Evolutionary conservation across 2,113 vertebrate genomes (phyloP).

Genomic region (Scomber scombrus): DNA sequence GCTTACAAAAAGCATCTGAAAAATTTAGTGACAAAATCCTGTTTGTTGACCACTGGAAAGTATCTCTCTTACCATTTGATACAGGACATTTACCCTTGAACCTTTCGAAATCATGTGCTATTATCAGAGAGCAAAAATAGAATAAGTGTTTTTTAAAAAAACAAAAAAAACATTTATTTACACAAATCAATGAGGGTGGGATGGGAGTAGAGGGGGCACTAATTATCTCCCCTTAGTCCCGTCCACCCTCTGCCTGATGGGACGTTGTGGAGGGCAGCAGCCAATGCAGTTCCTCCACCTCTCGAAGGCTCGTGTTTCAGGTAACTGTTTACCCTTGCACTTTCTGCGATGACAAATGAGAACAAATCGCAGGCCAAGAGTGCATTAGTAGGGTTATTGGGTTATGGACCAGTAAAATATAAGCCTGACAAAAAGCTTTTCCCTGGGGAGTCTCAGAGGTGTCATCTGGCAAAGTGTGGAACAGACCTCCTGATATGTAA

Average conservation of each 20-base stretch:
- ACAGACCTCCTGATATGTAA: constrained; percentile 45
- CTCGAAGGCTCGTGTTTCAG: constrained; percentile 57
- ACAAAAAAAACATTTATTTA: constrained; percentile 43
- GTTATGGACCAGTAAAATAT: constrained; percentile 64
- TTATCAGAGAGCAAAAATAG: constrained; percentile 27
- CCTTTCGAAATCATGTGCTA: not conserved
- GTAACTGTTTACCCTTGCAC: constrained; percentile 53
- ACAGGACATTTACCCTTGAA: constrained; percentile 11
- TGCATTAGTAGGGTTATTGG: constrained; percentile 69
- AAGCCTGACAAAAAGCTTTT: constrained; percentile 62
- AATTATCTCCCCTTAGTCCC: constrained; percentile 53
- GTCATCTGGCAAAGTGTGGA: constrained; percentile 57
- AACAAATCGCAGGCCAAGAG: constrained; percentile 66
- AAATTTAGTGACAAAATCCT: not conserved
- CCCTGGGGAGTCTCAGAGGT: constrained; percentile 58
- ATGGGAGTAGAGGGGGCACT: not conserved
- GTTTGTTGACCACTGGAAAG: not conserved
- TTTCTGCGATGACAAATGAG: constrained; percentile 72
- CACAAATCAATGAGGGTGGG: constrained; percentile 38
- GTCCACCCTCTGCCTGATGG: constrained; percentile 29
- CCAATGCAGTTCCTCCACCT: constrained; percentile 39
- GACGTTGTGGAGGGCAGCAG: constrained; percentile 35
- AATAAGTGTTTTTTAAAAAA: constrained; percentile 25
- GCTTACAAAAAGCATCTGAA: not conserved
- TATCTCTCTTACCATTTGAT: not conserved